Base-by-base conservation (phyloP, 2,113 vertebrate genomes). In the Mugil cephalus region DNA sequence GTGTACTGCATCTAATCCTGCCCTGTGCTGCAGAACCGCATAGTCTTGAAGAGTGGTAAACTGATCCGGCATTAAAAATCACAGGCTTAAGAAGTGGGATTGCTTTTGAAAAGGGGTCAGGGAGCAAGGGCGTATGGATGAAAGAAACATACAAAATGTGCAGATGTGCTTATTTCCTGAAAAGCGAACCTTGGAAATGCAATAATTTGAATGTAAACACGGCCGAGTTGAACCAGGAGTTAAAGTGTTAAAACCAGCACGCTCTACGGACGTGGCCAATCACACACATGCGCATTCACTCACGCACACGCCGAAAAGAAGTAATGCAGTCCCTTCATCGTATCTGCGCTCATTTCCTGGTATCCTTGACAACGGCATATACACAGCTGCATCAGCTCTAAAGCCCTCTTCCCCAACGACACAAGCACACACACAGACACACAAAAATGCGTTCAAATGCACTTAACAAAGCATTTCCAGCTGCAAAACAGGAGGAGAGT, bases 341-440 rank as follows among this genome's bases (percentile, higher is more conserved):
- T 82, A 68, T 74, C 64, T 40, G 62, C n/a, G n/a, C 77, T 90
- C 85, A 88, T 88, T 90, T 90, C 86, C 87, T 87, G 63, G 91
- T 91, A 74, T 85, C 89, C 92, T 84, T 91, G 87, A 90, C 91
- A 83, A 93, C 86, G 14, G 77, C 75, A 90, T 77, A 91, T 70
- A 92, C 90, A 92, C 91, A 92, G 92, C 92, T 93, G 93, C 78
- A 69, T 75, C 73, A 84, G 82, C 85, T 92, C 86, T 87, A 74
- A 79, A 11, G 24, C 77, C 34, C 21, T 40, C 64, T n/a, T 79
- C 69, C 75, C 77, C 34, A 87, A 62, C 51, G 59, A 69, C 69
- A 69, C 46, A 77, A 58, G 69, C 75, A 62, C 65, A 61, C 38
- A 60, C 80, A 54, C 64, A 73, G 38, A 76, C 74, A 73, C 45